Evolutionary conservation across 2,888 invertebrate species (phyloP), one percentile per base, ranked within the genome.

Genomic region (Alentia gelatinosa): DNA sequence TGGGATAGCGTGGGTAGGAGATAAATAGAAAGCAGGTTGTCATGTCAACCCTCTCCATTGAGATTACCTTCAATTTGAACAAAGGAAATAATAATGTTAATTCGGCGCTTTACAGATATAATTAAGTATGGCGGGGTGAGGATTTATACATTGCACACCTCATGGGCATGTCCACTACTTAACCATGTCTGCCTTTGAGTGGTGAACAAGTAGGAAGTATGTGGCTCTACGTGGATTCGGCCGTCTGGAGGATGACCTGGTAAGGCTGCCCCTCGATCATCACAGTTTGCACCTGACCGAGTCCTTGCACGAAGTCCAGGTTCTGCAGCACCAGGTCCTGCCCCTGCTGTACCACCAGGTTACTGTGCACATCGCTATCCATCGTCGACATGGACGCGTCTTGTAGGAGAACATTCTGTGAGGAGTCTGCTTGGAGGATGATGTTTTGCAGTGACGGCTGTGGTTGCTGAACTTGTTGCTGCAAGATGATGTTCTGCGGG

Each of bases 181-280:
- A n/a, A n/a, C n/a, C n/a, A n/a, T n/a, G n/a, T n/a, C n/a, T n/a
- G n/a, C n/a, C n/a, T n/a, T n/a, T n/a, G n/a, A n/a, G n/a, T n/a
- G n/a, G n/a, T n/a, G n/a, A n/a, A n/a, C n/a, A n/a, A n/a, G n/a
- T n/a, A n/a, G n/a, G n/a, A n/a, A n/a, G n/a, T n/a, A n/a, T n/a
- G n/a, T n/a, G n/a, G n/a, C 33, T 79, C 39, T 79, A 79, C 35
- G 39, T 39, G 23, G 35, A n/a, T 4, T 86, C 86, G 3, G 86
- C 47, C n/a, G 42, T 4, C 50, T 86, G 86, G 42, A 86, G 42
- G 86, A 86, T 86, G 1, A 86, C 86, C 86, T 86, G 47, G 86
- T 47, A 86, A 12, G 86, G 26, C 86, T 86, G 86, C 1, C 86
- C 86, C 4, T 86, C 26, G 42, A 86, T 86, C 47, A 47, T 86